Evolutionary conservation across 1,140 invertebrate species (phyloP), one percentile per base, ranked within the genome.

Genomic region (Drosophila bipectinata): DNA sequence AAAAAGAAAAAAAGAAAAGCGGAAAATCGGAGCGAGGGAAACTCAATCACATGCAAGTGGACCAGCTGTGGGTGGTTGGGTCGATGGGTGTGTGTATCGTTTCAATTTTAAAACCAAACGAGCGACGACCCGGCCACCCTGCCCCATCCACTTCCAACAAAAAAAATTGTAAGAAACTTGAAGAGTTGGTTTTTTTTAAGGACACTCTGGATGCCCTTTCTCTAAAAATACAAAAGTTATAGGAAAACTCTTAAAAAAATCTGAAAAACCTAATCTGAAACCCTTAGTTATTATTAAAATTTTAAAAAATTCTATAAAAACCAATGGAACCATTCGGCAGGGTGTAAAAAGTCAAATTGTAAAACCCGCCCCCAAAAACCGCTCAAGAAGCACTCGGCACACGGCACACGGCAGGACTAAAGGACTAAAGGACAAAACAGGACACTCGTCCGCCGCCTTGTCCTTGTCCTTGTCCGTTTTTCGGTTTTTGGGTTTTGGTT

Each of bases 41-140:
- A 79, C 79, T 85, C 81, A 85, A 85, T 85, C 81, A 77, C 77
- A 72, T 77, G 74, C 74, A 87, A 80, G 56, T 53, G 74, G 66
- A 64, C 30, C 45, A 34, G 41, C 52, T 58, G 63, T 32, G 32
- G 39, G 54, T 55, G 44, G 32, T 0, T 28, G 26, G 21, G 2
- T 21, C 0, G 28, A 1, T 60, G 57, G 48, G 18, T 57, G 75
- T 66, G 76, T 73, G 81, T 84, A 75, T 85, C 81, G 80, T 85
- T 85, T 85, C 81, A 76, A 87, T 87, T 85, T 85, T 81, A 87
- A 85, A 85, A 74, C 82, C 77, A 75, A 72, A 79, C 72, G 66
- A 80, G 66, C 67, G 60, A 52, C 54, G 62, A 79, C 57, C 80
- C 47, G 57, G 26, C 60, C 59, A 58, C 59, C 66, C 71, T 14